Base-by-base conservation (phyloP, 2,888 invertebrate genomes). In the Lochmaea crataegi region DNA sequence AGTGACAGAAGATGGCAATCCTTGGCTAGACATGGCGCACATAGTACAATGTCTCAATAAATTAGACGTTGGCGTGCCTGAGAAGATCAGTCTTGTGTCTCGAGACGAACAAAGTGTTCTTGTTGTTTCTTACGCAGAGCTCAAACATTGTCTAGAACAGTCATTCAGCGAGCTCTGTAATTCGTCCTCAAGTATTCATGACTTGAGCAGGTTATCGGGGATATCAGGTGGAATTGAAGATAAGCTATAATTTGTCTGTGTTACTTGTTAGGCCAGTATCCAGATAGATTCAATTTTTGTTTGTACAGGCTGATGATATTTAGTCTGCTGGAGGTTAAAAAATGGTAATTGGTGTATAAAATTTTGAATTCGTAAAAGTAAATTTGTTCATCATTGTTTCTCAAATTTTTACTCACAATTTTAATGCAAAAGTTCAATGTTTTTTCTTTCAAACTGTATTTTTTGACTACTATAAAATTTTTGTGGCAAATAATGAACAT, bases 11-110 rank as follows among this genome's bases (percentile, higher is more conserved):
- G 97, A 97, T 83, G 97, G 97, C 9, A 90, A 94, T 78, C 98
- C 99, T 0, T 99, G 97, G 96, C 87, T 99, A 75, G 99, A 99
- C 89, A 93, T 98, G 91, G 95, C 97, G 68, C 99, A 99, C 84
- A 92, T 99, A 78, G 92, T 96, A 64, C 93, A 96, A 86, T 95
- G 95, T 87, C 92, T 99, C 78, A 99, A 99, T 87, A 97, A 98
- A 85, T 89, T 96, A 73, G 96, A 96, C 85, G 91, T 93, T 60
- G 96, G 96, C 74, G 92, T 93, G 73, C 88, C 91, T 51, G 94
- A 94, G 84, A 94, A 93, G 94, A 95, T 99, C 82, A 96, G 96
- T 87, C 89, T 99, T 81, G 96, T 96, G 92, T 98, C 98, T 2
- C 92, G 98, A 76, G 98, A 99, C 87, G 98, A 97, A 87, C 96